Percentiles rank a stretch among this genome's conserved stretches.
Evolutionary conservation across 1,140 invertebrate genomes (phyloP).

Genomic region (Spodoptera litura): DNA sequence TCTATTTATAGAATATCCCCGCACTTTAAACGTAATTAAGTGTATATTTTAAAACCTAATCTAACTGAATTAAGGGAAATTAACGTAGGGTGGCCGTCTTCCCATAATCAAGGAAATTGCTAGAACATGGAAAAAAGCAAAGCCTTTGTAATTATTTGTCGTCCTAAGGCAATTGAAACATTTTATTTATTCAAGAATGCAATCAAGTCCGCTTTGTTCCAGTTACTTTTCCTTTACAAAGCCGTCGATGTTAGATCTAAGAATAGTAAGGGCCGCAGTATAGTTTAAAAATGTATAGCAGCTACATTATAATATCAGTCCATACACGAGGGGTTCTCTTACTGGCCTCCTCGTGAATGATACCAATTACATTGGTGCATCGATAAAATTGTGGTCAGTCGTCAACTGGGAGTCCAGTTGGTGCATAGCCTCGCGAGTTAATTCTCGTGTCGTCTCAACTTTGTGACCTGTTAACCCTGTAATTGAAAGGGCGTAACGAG

Average conservation of each 20-base stretch:
- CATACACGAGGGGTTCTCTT: too few species aligned
- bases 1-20: too few species aligned
- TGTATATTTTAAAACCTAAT: too few species aligned
- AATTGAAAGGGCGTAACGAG: neutral
- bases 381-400: constrained; percentile 9
- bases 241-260: constrained; percentile 3
- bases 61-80: too few species aligned
- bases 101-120: too few species aligned
- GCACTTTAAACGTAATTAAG: too few species aligned
- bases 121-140: too few species aligned
- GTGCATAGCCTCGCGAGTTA: constrained; percentile 5
- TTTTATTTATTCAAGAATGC: neutral
- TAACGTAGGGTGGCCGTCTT: too few species aligned
- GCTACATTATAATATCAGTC: too few species aligned
- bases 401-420: neutral
- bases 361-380: constrained; percentile 11
- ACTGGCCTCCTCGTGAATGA: neutral
- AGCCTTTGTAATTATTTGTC: too few species aligned
- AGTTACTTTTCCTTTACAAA: neutral
- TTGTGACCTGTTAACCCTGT: neutral
- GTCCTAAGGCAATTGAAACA: too few species aligned
- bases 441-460: too few species aligned
- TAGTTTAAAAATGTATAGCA: constrained; percentile 12
- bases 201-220: neutral
- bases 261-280: neutral